These are phyloP conservation scores for Lymantria dispar DNA, from an alignment of 2,888 invertebrate species.

Conservation along the genomic window DNA sequence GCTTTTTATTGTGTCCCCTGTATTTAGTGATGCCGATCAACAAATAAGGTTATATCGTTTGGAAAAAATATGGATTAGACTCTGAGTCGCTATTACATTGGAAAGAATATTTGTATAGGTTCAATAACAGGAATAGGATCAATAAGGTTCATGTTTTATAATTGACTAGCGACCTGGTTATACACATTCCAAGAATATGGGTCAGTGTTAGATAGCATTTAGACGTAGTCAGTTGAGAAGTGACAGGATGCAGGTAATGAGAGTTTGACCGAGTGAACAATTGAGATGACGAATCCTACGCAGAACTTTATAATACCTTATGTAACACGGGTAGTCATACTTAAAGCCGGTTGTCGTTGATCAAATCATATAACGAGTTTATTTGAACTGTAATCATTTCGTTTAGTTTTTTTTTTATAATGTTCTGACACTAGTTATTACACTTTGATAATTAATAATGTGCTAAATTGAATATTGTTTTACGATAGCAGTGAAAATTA, in stretches of 20 bases:
- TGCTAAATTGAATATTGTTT: too few species aligned
- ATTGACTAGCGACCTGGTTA: slow-evolving; percentile 67
- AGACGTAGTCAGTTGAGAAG: slow-evolving; percentile 38
- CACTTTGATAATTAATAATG: too few species aligned
- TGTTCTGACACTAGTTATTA: too few species aligned
- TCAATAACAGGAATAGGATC: slow-evolving; percentile 39
- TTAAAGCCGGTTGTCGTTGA: neutral
- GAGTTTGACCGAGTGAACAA: slow-evolving; percentile 36
- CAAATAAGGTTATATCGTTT: slow-evolving; percentile 74
- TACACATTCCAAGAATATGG: slow-evolving; percentile 55
- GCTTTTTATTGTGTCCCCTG: slow-evolving; percentile 64
- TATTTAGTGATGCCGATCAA: slow-evolving; percentile 70
- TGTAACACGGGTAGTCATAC: slow-evolving; percentile 3
- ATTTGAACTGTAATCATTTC: too few species aligned
- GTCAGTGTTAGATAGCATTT: slow-evolving; percentile 62
- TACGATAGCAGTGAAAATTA: too few species aligned
- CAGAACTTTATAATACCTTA: slow-evolving; percentile 13
- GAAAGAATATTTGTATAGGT: slow-evolving; percentile 23
- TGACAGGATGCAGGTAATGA: slow-evolving; percentile 69
- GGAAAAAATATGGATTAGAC: slow-evolving; percentile 71
- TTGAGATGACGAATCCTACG: slow-evolving; percentile 38
- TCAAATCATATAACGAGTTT: too few species aligned
- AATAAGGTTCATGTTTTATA: slow-evolving; percentile 44
- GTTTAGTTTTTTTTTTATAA: too few species aligned
- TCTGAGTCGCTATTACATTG: slow-evolving; percentile 34